Conservation (phyloP, 2,113 vertebrate genomes). For the Pithys albifrons region DNA sequence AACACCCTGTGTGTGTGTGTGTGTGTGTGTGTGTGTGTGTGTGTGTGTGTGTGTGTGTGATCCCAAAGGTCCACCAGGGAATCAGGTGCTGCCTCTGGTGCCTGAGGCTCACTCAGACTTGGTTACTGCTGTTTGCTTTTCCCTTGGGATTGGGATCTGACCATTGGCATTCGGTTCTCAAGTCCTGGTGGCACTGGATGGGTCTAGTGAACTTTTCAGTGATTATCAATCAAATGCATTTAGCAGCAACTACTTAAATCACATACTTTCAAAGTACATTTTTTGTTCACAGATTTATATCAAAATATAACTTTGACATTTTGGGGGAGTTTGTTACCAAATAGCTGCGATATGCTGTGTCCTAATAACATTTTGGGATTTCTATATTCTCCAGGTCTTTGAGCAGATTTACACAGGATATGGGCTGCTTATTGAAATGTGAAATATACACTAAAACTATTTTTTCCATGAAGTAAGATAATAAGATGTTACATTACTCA, state of each 20-base stretch:
- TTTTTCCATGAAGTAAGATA: constrained; percentile 41
- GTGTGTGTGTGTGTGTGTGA: no score
- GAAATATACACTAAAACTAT: constrained; percentile 44
- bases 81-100: not conserved
- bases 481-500: constrained; percentile 73
- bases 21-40: no score
- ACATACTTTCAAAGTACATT: not conserved
- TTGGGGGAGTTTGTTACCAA: not conserved
- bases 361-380: not conserved
- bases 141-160: not conserved
- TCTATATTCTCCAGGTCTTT: not conserved
- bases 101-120: rapidly evolving
- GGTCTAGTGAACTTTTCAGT: not conserved
- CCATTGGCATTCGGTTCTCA: not conserved
- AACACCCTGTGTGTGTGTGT: not conserved
- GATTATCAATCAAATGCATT: not conserved
- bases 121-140: not conserved
- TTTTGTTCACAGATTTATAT: not conserved
- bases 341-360: not conserved
- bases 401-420: not conserved
- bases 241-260: not conserved
- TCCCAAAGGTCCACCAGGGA: not conserved
- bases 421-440: constrained; percentile 9
- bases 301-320: not conserved
- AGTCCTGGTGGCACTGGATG: not conserved